phyloP scores from a whole-genome alignment of 2,797 vertebrate genomes.

The Gymnoscopelus braueri region DNA sequence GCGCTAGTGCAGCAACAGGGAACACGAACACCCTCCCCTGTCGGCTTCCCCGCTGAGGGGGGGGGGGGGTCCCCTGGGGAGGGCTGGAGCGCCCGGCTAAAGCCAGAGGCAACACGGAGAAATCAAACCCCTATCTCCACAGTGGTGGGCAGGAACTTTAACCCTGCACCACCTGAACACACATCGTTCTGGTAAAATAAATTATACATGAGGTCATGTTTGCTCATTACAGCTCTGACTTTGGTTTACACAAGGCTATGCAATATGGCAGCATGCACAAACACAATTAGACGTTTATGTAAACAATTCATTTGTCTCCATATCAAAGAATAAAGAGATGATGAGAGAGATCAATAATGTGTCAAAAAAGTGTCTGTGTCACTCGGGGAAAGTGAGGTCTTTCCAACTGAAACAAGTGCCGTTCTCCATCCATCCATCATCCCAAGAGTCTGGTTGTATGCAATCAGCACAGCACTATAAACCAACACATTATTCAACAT shows the following conservation, averaged over 20 bases:
- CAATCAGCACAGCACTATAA: conserved; percentile 21
- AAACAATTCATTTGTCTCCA: conserved; percentile 19
- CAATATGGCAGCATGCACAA: conserved; percentile 12
- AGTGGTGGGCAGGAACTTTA: neutral
- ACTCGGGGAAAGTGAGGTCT: too few relatives aligned
- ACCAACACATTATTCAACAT: conserved; percentile 28
- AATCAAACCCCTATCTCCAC: too few relatives aligned
- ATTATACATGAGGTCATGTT: conserved; percentile 35
- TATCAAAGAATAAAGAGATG: conserved; percentile 8
- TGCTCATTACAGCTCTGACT: conserved; percentile 26
- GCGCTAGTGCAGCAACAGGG: too few relatives aligned
- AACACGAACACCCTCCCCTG: too few relatives aligned
- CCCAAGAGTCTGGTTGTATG: conserved; percentile 8
- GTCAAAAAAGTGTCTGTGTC: neutral
- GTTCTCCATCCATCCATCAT: neutral
- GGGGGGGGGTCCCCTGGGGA: too few relatives aligned
- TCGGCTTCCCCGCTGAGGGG: too few relatives aligned
- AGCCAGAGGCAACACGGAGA: too few relatives aligned
- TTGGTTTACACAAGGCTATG: conserved; percentile 29
- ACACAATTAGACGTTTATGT: conserved; percentile 10
- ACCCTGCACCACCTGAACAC: neutral
- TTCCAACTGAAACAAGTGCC: too few relatives aligned
- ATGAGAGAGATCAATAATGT: conserved; percentile 14
- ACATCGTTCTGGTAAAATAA: conserved; percentile 24
- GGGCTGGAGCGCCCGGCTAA: too few relatives aligned